Evolutionary conservation across 2,797 vertebrate species (phyloP).

Genomic region (Mormyrus hasselquistii): DNA sequence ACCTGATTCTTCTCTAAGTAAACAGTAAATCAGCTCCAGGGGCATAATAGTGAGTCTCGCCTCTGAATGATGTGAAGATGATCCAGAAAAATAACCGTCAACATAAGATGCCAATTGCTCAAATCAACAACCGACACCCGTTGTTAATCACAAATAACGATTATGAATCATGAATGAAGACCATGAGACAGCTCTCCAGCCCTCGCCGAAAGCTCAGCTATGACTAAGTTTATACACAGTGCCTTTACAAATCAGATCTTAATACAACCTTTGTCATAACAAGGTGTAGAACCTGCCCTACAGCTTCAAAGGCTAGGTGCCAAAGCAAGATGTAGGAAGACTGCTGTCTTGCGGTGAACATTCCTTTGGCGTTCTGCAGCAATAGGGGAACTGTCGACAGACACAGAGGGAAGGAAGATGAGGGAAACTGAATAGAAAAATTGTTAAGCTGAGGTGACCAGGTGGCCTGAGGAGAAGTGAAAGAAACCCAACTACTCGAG

Average conservation of each 20-base stretch:
- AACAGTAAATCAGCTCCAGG: background rate
- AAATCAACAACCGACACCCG: background rate
- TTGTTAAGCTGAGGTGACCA: constrained; percentile 63
- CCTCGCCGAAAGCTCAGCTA: constrained; percentile 38
- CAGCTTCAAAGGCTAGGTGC: constrained; percentile 54
- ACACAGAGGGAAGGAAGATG: constrained; percentile 47
- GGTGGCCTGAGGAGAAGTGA: constrained; percentile 63
- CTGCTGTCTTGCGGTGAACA: constrained; percentile 39
- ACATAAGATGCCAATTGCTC: background rate
- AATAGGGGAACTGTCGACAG: constrained; percentile 59
- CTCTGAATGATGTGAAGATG: background rate
- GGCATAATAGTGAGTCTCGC: background rate
- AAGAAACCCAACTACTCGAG: constrained; percentile 54
- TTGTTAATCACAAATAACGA: constrained; percentile 10
- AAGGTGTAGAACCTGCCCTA: constrained; percentile 42
- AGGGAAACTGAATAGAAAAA: constrained; percentile 51
- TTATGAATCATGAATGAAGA: background rate
- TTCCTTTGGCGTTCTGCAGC: constrained; percentile 50
- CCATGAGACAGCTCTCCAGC: background rate
- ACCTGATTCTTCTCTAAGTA: background rate
- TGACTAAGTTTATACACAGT: constrained; percentile 40
- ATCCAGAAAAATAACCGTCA: background rate
- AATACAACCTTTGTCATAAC: constrained; percentile 41
- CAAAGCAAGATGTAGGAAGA: constrained; percentile 48
- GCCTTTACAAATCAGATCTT: constrained; percentile 46